Base-by-base conservation (phyloP, 2,888 invertebrate genomes). In the Dascillus cervinus region DNA sequence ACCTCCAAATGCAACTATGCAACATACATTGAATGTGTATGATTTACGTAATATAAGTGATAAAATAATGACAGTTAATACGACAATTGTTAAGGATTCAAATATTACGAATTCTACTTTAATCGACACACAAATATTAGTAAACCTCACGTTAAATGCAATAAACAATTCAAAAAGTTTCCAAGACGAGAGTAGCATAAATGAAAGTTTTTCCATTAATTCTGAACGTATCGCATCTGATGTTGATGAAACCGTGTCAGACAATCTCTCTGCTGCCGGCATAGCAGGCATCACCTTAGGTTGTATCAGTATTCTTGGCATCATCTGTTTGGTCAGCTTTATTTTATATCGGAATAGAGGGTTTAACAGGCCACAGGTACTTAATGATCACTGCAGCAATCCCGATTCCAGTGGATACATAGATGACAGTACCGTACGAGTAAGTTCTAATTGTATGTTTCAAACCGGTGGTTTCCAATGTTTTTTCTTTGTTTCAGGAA, bases 391-490 rank as follows among this genome's bases (percentile, higher is more conserved):
- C 50, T 82, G 82, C 58, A 87, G 86, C 52, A 87, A 87, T 62
- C 84, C 85, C 4, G 87, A 88, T 58, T 87, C 86, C 34, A 86
- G 84, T 56, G 86, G 86, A 49, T 88, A 88, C 56, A 79, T 88
- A 44, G 87, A 87, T 60, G 88, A 87, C 62, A 85, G 84, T 62
- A 86, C 85, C 55, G 79, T 86, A 61, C 73, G 86, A 68, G 86
- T 86, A 70, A 72, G 77, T 47, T 51, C 17, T 27, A 17, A 11
- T 6, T 19, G 12, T 19, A 21, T 28, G 13, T 21, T 9, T 28
- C 2, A 1, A 21, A 11, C n/a, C n/a, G n/a, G 3, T 10, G 13
- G 12, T 10, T 20, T n/a, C 10, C 17, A 13, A 32, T 8, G 17
- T 23, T 12, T 14, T 32, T 44, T 49, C 41, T 46, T 35, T 44